Evolutionary conservation across 2,113 vertebrate species (phyloP).

Genomic region (Podilymbus podiceps): DNA sequence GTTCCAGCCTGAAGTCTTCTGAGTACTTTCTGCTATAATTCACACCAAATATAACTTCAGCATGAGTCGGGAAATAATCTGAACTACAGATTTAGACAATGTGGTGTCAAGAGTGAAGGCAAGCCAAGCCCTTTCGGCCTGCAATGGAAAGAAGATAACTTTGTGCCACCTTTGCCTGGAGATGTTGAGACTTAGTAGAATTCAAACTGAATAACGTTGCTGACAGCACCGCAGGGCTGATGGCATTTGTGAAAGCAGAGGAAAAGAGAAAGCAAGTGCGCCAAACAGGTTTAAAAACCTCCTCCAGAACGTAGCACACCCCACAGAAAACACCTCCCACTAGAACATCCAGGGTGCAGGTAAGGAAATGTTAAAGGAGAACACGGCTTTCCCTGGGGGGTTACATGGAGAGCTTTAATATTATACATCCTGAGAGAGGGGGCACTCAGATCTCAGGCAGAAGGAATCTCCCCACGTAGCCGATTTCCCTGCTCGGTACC

Average conservation of each 20-base stretch:
- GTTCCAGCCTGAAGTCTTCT: background rate
- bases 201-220: background rate
- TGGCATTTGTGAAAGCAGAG: background rate
- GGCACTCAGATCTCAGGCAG: background rate
- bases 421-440: background rate
- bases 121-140: background rate
- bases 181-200: background rate
- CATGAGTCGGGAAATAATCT: slow-evolving; percentile 1
- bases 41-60: background rate
- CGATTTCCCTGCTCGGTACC: background rate
- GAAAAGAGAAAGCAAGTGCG: background rate
- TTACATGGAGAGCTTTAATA: background rate
- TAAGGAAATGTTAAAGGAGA: background rate
- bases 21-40: slow-evolving; percentile 16
- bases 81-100: background rate
- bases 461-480: background rate
- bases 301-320: background rate
- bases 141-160: background rate
- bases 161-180: background rate
- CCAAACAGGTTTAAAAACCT: background rate
- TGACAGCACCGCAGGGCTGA: background rate
- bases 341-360: background rate
- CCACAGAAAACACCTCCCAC: background rate
- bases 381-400: background rate
- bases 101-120: background rate